Conservation (phyloP, 2,888 invertebrate species). For the Nesidiocoris tenuis region DNA sequence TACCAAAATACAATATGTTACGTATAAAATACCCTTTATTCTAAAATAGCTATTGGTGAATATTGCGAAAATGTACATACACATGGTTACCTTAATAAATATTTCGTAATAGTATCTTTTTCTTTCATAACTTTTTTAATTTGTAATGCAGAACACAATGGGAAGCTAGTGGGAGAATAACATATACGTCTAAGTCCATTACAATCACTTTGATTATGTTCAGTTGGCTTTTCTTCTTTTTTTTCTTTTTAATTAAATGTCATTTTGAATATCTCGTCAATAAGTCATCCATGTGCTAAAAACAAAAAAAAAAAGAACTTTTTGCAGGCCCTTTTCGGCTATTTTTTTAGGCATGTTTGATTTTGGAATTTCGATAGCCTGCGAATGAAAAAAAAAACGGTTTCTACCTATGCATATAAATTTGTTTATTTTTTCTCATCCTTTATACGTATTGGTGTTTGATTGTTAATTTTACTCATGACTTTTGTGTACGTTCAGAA, state of each 20-base stretch:
- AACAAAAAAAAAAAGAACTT: conserved; percentile 21
- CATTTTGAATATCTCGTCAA: conserved; percentile 10
- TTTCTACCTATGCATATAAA: conserved; percentile 10
- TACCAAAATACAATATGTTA: conserved; percentile 51
- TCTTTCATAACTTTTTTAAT: neutral
- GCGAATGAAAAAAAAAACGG: neutral
- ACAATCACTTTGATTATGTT: conserved; percentile 48
- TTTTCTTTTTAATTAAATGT: conserved; percentile 12
- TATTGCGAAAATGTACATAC: conserved; percentile 49
- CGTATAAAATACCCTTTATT: conserved; percentile 51
- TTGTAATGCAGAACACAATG: conserved; percentile 50
- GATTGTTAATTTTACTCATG: conserved; percentile 41
- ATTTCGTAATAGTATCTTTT: conserved; percentile 32
- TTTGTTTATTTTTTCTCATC: conserved; percentile 5
- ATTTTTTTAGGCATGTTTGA: conserved; percentile 26
- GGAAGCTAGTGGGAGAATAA: conserved; percentile 48
- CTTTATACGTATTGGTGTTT: conserved; percentile 46
- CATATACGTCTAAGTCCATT: conserved; percentile 45
- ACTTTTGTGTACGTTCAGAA: conserved; percentile 17
- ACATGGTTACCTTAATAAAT: conserved; percentile 42
- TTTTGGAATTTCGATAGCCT: conserved; percentile 7
- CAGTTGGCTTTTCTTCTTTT: conserved; percentile 42
- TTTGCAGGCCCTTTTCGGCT: conserved; percentile 3
- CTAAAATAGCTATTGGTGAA: conserved; percentile 51
- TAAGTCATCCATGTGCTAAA: conserved; percentile 14